Evolutionary conservation across 2,797 vertebrate species (phyloP), one percentile per base, ranked within the genome.

Genomic region (Streptopelia turtur): DNA sequence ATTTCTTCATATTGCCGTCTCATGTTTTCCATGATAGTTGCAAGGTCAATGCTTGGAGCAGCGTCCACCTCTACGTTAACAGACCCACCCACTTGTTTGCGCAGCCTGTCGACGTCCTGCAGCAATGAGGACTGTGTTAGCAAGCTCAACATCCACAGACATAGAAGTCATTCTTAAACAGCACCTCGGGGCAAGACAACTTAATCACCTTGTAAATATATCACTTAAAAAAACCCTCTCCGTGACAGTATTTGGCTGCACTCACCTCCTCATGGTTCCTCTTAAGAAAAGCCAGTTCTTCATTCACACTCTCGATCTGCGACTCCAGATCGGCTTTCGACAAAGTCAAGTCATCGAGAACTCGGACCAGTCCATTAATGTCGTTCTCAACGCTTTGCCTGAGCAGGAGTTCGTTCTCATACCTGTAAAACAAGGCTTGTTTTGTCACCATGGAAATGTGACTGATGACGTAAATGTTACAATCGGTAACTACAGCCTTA

Each of bases 61-160:
- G 99, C 99, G 6, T 99, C 98, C 72, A 99, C 95, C 60, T 99
- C 98, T 68, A 99, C 99, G 0, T 94, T 98, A 80, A 99, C 97
- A 0, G 97, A 98, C 60, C 98, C 98, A 2, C 96, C 63, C n/a
- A 93, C 69, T 18, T 97, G 84, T 5, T 43, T 89, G 28, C 30
- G 63, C 31, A 98, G 93, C 30, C 5, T 50, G 1, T 21, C n/a
- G 2, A 90, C 5, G 5, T 98, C 98, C 98, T 98, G 10, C 3
- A 70, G 71, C 43, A 57, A 27, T 0, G 21, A 83, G 70, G 22
- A 13, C 23, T 30, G 60, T 13, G 10, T 93, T 27, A 53, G 57
- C 39, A 87, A 49, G 31, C 61, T 69, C 43, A 71, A 17, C 66
- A 55, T 39, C 59, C 56, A 9, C 69, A 80, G 43, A 21, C 35